Evolutionary conservation across 1,140 invertebrate species (phyloP), one percentile per base, ranked within the genome.

Genomic region (Samia ricini): DNA sequence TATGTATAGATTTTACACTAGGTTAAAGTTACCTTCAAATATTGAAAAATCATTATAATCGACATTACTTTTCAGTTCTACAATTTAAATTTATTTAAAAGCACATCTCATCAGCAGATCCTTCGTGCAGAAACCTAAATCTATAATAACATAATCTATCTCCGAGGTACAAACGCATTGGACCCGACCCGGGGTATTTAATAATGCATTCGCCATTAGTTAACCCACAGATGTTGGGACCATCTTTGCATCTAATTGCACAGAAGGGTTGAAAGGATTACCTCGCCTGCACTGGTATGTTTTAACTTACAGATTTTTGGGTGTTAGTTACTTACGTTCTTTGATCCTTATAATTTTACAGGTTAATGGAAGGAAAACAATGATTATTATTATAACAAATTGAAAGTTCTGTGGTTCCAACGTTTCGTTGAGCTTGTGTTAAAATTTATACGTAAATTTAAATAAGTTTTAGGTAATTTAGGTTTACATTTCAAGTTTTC

Each of bases 191-290:
- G 72, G 60, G 71, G 74, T 71, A 69, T 81, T 89, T 83, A 89
- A 89, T 89, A 89, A 89, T 89, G 79, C 81, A 89, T 79, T 69
- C 65, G 71, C 84, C 86, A 89, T 89, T 89, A 89, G 81, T 83
- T 82, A 81, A 76, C 81, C 82, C 80, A 68, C 83, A 83, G 83
- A 84, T 81, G 79, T 73, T 50, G 69, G 58, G 71, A 59, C 77
- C 77, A 78, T 87, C 83, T 85, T 88, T 69, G 72, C 77, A 70
- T 76, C 54, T 85, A 86, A 88, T 88, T 82, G 77, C 79, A 70
- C 64, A 64, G 72, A 87, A 79, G 81, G 81, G 83, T 77, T 74
- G 72, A 79, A 77, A 80, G 83, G 83, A 84, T 85, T 85, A 83
- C 74, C 73, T 64, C 67, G 64, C 65, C 69, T 74, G 63, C 68